Evolutionary conservation across 1,140 invertebrate species (phyloP).

Genomic region (Caenorhabditis remanei): DNA sequence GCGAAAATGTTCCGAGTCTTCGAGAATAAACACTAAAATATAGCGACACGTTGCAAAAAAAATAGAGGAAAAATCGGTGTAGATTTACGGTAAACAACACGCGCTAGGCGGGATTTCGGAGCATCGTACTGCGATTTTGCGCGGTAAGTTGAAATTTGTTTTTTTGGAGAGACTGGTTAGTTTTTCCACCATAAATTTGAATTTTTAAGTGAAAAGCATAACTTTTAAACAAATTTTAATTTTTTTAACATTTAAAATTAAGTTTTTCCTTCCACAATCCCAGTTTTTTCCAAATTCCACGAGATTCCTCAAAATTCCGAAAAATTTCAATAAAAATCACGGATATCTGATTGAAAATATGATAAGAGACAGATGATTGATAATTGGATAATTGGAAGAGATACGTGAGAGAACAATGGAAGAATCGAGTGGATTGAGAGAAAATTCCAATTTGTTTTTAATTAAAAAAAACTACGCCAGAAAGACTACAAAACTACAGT

Average conservation of each 20-base stretch:
- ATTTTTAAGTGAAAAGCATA: neutral
- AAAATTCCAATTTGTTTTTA: no score
- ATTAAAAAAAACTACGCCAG: no score
- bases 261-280: no score
- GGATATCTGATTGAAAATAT: neutral
- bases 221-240: neutral
- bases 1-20: neutral
- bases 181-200: no score
- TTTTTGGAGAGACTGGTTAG: neutral
- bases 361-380: constrained; percentile 3
- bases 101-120: neutral
- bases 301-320: neutral
- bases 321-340: neutral
- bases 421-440: no score
- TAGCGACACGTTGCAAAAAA: constrained; percentile 32
- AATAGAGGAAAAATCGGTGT: neutral
- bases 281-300: neutral
- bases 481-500: no score
- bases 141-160: neutral
- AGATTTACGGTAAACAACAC: constrained; percentile 27
- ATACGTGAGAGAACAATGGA: no score
- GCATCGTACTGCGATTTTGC: neutral
- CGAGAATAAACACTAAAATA: neutral
- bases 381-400: no score
- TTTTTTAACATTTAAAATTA: neutral